Conservation (phyloP, 2,888 invertebrate species). For the Drosophila heteroneura region DNA sequence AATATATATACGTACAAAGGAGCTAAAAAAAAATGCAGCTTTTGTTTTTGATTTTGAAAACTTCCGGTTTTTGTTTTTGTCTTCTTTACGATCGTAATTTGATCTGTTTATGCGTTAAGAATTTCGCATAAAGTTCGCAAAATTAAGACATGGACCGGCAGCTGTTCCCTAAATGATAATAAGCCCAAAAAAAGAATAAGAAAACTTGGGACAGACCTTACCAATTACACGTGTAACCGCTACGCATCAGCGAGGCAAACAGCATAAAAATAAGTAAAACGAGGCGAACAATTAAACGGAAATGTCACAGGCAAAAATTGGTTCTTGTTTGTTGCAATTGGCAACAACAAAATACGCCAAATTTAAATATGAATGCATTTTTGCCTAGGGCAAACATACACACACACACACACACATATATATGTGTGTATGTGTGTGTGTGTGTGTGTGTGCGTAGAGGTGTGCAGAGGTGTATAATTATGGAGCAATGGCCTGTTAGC, state of each 20-base stretch:
- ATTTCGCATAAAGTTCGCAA: slow-evolving; percentile 59
- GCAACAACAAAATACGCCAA: slow-evolving; percentile 10
- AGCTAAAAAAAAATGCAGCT: slow-evolving; percentile 21
- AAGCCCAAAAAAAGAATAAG: not conserved
- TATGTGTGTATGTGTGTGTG: not conserved
- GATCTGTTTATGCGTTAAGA: slow-evolving; percentile 75
- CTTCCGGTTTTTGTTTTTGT: slow-evolving; percentile 65
- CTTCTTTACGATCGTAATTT: slow-evolving; percentile 64
- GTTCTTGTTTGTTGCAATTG: slow-evolving; percentile 58
- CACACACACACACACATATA: not conserved
- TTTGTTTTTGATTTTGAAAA: slow-evolving; percentile 65
- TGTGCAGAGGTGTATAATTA: slow-evolving; percentile 37
- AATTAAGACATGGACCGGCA: slow-evolving; percentile 45
- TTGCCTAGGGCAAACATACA: slow-evolving; percentile 24
- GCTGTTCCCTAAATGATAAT: slow-evolving; percentile 37
- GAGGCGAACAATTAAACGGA: slow-evolving; percentile 68
- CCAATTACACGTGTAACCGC: slow-evolving; percentile 41
- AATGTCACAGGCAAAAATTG: slow-evolving; percentile 60
- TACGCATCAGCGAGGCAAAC: slow-evolving; percentile 7
- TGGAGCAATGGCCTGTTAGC: slow-evolving; percentile 37
- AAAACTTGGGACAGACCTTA: not conserved
- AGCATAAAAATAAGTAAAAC: slow-evolving; percentile 30
- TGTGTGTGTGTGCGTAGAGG: not conserved
- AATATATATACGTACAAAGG: slow-evolving; percentile 8
- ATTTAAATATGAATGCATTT: slow-evolving; percentile 70